Base-by-base conservation (phyloP, 2,888 invertebrate species). In the Heliconius sara region DNA sequence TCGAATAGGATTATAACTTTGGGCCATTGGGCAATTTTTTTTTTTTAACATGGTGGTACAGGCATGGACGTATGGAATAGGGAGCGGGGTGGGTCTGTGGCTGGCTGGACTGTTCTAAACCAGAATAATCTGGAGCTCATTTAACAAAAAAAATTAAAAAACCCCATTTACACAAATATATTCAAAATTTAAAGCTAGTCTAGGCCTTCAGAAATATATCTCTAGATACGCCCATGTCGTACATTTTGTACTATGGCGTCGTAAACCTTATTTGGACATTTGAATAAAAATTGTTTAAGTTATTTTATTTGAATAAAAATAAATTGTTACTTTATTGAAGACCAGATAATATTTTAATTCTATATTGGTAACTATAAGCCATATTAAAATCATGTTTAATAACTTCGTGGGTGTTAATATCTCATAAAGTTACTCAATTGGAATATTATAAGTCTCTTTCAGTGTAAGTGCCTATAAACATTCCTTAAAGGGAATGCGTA, bases 381-480 rank as follows among this genome's bases (percentile, higher is more conserved):
- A 81, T 72, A 77, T 79, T 77, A 78, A 71, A 81, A 71, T 72
- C 79, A 78, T 78, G 70, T 79, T 80, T 75, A 77, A 75, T 74
- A 78, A 73, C 79, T 81, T 80, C 77, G 79, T 83, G 81, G 81
- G 82, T 79, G 79, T 75, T 72, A 73, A 79, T 78, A 78, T 79
- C 78, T 76, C 77, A 67, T 78, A 76, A 68, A 70, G 76, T 79
- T 52, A 47, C 75, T 67, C 47, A 47, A 47, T 57, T 25, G 74
- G 78, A 79, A 75, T 78, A 77, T 80, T 75, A 25, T 73, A 77
- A 74, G 65, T 71, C 30, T 63, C 81, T 79, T 79, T 77, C 39
- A 81, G 75, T 77, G 77, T 77, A 76, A 79, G 34, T 75, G 71
- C 39, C 80, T 16, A 68, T 70, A 66, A 78, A 77, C 30, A 68